These are phyloP conservation scores for Peromyscus californicus DNA, from an alignment of 2,113 vertebrate species.

Conservation along the genomic window DNA sequence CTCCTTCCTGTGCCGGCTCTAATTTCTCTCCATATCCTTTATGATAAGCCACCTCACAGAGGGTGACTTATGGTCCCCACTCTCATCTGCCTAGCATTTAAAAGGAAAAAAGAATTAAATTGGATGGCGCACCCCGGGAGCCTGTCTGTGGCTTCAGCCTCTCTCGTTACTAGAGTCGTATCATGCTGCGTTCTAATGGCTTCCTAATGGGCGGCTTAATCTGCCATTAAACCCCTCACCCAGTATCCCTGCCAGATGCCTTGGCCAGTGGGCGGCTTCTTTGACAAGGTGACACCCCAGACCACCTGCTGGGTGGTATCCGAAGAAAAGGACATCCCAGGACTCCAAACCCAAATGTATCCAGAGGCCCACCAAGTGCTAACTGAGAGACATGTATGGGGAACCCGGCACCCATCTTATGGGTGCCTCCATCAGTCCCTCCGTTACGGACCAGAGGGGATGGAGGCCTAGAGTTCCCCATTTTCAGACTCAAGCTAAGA, in stretches of 20 bases:
- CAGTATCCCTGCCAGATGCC: conserved; percentile 73
- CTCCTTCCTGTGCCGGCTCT: conserved; percentile 68
- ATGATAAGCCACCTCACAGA: conserved; percentile 78
- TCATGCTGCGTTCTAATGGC: conserved; percentile 86
- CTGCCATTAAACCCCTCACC: conserved; percentile 83
- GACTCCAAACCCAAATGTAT: neutral
- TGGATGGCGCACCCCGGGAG: conserved; percentile 81
- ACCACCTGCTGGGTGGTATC: conserved; percentile 59
- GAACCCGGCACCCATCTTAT: too few species aligned
- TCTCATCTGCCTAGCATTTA: conserved; percentile 82
- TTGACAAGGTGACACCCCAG: accelerated
- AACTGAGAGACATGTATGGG: neutral
- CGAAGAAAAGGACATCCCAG: conserved; percentile 71
- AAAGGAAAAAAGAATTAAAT: conserved; percentile 72
- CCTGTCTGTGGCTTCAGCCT: conserved; percentile 84
- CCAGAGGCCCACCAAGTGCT: neutral
- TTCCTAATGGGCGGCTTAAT: conserved; percentile 85
- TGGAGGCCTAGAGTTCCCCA: neutral
- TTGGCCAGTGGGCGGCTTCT: conserved; percentile 71
- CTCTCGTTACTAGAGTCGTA: conserved; percentile 79
- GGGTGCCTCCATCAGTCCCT: neutral
- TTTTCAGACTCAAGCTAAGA: conserved; percentile 22
- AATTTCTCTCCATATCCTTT: conserved; percentile 72
- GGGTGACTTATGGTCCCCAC: conserved; percentile 85
- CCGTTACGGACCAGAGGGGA: neutral